These are phyloP conservation scores for Paramacrobiotus metropolitanus DNA, from an alignment of 1,140 invertebrate species.

Conservation along the genomic window DNA sequence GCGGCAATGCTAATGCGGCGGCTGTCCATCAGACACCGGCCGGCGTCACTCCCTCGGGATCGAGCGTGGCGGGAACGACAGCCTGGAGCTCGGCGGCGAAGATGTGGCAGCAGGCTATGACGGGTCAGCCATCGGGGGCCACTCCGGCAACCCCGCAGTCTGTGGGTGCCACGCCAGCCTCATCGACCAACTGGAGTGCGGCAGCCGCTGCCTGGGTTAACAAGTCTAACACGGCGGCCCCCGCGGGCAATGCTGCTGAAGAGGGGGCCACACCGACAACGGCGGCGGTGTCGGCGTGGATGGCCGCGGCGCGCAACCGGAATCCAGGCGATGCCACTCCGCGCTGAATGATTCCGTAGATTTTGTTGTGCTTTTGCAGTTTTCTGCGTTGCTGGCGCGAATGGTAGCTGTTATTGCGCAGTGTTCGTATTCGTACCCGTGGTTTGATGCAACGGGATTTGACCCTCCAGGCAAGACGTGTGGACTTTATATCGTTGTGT, in stretches of 20 bases:
- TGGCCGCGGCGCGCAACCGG: too few species aligned
- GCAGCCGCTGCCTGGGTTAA: not conserved
- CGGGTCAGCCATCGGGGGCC: not conserved
- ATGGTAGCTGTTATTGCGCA: too few species aligned
- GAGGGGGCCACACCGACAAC: too few species aligned
- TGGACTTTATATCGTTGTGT: too few species aligned
- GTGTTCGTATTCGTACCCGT: too few species aligned
- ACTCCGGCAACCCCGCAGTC: not conserved
- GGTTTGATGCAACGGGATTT: too few species aligned
- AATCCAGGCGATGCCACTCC: too few species aligned
- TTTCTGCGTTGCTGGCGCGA: too few species aligned
- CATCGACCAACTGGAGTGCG: not conserved
- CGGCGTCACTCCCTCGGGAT: not conserved
- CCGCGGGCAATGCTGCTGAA: conserved; percentile 11
- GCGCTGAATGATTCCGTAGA: too few species aligned
- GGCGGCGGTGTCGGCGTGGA: too few species aligned
- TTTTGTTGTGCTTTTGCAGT: too few species aligned
- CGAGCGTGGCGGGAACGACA: not conserved
- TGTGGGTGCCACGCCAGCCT: not conserved
- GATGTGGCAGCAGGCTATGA: not conserved
- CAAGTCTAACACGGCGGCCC: not conserved
- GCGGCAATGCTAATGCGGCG: not conserved
- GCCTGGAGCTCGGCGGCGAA: not conserved
- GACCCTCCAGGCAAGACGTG: too few species aligned
- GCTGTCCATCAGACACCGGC: not conserved